Evolutionary conservation across 2,797 vertebrate species (phyloP).

Genomic region (Hippocampus kuda): DNA sequence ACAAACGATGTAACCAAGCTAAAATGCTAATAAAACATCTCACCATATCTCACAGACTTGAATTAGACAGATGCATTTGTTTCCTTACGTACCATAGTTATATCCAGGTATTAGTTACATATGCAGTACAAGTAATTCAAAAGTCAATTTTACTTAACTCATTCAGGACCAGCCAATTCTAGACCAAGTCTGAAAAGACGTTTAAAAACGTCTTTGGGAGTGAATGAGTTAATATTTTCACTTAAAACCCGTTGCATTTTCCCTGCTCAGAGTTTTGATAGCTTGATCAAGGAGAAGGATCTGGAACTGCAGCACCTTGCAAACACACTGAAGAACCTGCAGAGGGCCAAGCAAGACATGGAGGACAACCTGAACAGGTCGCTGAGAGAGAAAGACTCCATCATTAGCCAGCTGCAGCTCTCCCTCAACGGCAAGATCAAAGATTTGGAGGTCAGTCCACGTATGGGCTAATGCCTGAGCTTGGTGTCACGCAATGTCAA

Average conservation of each 20-base stretch:
- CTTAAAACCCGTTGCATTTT: not conserved
- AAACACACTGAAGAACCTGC: conserved; percentile 70
- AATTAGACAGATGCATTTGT: not conserved
- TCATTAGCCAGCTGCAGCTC: conserved; percentile 71
- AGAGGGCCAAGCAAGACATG: conserved; percentile 72
- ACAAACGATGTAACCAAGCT: too few species aligned
- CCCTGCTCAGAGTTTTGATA: conserved; percentile 68
- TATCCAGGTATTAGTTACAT: too few species aligned
- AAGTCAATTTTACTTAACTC: not conserved
- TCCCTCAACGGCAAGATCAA: conserved; percentile 69
- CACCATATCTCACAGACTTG: not conserved
- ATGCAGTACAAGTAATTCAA: too few species aligned
- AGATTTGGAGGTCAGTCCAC: conserved; percentile 71
- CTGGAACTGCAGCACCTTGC: conserved; percentile 73
- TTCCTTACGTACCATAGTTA: not conserved
- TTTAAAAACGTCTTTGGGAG: too few species aligned
- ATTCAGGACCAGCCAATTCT: too few species aligned
- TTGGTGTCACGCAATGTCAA: too few species aligned
- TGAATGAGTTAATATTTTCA: not conserved
- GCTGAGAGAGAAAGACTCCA: conserved; percentile 72
- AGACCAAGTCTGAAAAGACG: too few species aligned
- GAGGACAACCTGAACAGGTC: conserved; percentile 73
- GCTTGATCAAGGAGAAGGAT: conserved; percentile 75
- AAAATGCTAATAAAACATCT: not conserved
- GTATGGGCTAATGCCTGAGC: too few species aligned